Evolutionary conservation across 1,140 invertebrate species (phyloP).

Genomic region (Drosophila pachea): DNA sequence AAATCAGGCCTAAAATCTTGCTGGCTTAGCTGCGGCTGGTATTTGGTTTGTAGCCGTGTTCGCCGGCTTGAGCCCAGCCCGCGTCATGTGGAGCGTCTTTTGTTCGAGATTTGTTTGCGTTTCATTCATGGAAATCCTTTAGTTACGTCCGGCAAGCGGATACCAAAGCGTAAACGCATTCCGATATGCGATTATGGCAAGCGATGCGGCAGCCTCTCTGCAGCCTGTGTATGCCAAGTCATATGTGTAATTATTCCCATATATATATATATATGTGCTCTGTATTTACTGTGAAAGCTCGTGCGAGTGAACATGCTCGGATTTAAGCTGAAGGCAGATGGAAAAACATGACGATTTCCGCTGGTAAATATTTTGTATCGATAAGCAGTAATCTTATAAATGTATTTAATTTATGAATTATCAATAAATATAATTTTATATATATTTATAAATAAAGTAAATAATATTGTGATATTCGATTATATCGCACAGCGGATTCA

Average conservation of each 20-base stretch:
- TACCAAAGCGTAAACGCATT: conserved; percentile 39
- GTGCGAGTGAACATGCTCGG: neutral
- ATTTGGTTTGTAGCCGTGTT: neutral
- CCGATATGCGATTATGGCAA: conserved; percentile 19
- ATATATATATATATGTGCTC: neutral
- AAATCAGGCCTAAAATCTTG: neutral
- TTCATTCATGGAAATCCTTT: conserved; percentile 13
- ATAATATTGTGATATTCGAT: too few species aligned
- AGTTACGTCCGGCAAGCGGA: conserved; percentile 16
- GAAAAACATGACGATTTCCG: too few species aligned
- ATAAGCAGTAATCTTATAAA: too few species aligned
- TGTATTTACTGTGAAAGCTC: neutral
- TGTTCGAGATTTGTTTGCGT: conserved; percentile 34
- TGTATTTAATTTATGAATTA: too few species aligned
- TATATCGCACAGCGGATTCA: too few species aligned
- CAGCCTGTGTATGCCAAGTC: neutral
- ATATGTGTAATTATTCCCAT: neutral
- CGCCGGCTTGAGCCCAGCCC: neutral
- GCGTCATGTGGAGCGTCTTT: conserved; percentile 1
- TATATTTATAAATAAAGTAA: too few species aligned
- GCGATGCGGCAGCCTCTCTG: neutral
- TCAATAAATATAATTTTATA: too few species aligned
- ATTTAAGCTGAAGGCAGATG: too few species aligned
- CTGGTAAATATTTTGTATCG: too few species aligned
- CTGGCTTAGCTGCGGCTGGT: conserved; percentile 3